Base-by-base conservation (phyloP, 2,888 invertebrate genomes). In the Liodrosophila aerea region DNA sequence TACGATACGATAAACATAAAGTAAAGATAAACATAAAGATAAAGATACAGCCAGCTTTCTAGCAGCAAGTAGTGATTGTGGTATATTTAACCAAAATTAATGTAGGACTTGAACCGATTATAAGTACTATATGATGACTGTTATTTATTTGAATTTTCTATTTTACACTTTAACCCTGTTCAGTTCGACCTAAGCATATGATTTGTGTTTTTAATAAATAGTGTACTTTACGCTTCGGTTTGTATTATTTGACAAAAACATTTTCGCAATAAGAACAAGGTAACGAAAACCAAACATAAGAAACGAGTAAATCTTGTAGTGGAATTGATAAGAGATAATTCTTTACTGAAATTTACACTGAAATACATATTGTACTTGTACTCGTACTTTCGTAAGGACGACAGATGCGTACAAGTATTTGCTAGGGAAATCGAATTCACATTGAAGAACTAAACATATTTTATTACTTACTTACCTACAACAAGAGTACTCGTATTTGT, bases 401-500 rank as follows among this genome's bases (percentile, higher is more conserved):
- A 1, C 7, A 43, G 47, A 59, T 58, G 54, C 44, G 12, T 30
- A 37, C 30, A 36, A 51, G 43, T 37, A 68, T 59, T 52, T 59
- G 64, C 62, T 60, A 75, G 44, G 37, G 44, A 64, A 56, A 64
- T 47, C 51, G 22, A 61, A 75, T 57, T 41, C 60, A 62, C 51
- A 73, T 39, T 58, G 49, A 58, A 56, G 56, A 69, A 76, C 58
- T 61, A 76, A 65, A 67, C 68, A 81, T 86, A 82, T 82, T 86
- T 82, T 86, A 82, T 72, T 86, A 82, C 77, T 72, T 86, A 82
- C 77, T 85, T 75, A 82, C 81, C 86, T 78, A 82, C 74, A 80
- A 76, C 44, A 74, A 74, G 5, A 22, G 22, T 22, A 22, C 5
- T 22, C 5, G 85, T 74, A 82, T 81, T 86, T 86, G 72, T 77